Evolutionary conservation across 30 jellyfish, hydroid and myxozoan genomes (phyloP).

Genomic region (Hydractinia symbiolongicarpus): DNA sequence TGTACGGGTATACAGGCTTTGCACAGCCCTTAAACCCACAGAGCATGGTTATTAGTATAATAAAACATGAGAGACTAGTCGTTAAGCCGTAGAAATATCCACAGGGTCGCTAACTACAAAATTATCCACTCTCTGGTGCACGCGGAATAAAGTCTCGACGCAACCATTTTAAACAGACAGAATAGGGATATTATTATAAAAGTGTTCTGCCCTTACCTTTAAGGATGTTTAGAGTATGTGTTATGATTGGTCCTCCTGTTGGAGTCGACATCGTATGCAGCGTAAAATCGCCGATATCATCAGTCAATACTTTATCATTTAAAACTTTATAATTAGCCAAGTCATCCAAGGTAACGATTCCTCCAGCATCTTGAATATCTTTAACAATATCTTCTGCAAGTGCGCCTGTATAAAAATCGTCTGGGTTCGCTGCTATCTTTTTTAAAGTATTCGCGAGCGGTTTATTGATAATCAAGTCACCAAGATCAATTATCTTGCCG

Average conservation of each 20-base stretch:
- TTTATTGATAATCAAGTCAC: constrained; percentile 54
- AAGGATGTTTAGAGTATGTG: constrained; percentile 69
- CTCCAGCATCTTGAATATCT: constrained; percentile 98
- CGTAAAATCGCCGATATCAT: constrained; percentile 85
- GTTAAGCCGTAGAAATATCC: too few species aligned
- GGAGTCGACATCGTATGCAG: constrained; percentile 91
- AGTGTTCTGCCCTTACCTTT: constrained; percentile 51
- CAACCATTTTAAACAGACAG: too few species aligned
- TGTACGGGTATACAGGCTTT: too few species aligned
- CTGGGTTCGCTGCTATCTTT: constrained; percentile 83
- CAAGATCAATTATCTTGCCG: constrained; percentile 65
- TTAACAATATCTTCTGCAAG: constrained; percentile 94
- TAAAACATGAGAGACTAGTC: too few species aligned
- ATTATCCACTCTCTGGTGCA: too few species aligned
- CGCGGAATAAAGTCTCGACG: too few species aligned
- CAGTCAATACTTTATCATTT: constrained; percentile 61
- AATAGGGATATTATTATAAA: too few species aligned
- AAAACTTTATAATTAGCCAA: constrained; percentile 88
- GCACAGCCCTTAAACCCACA: too few species aligned
- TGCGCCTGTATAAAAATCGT: constrained; percentile 92
- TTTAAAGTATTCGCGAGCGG: constrained; percentile 70
- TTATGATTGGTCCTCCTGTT: constrained; percentile 89
- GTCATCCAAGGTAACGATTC: constrained; percentile 87
- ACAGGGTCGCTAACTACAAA: too few species aligned
- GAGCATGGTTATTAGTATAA: too few species aligned